Percentiles rank a stretch among this genome's conserved stretches.
These are phyloP conservation scores for Phoxinus phoxinus DNA, from an alignment of 2,113 vertebrate genomes.

Conservation along the genomic window DNA sequence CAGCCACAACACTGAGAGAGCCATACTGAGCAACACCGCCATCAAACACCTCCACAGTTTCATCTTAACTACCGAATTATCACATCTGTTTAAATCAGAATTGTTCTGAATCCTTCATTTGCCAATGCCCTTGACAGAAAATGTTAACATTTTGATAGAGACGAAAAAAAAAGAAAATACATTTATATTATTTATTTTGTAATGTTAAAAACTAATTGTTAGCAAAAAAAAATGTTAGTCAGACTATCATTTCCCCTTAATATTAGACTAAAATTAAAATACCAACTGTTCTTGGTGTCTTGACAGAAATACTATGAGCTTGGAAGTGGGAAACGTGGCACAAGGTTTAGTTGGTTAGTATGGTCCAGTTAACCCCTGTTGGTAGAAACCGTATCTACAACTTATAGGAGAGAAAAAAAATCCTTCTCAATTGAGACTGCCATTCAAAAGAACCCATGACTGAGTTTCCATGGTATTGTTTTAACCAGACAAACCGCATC, in stretches of 20 bases:
- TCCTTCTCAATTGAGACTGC: not conserved
- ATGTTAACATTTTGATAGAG: not conserved
- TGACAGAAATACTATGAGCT: not conserved
- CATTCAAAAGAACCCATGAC: not conserved
- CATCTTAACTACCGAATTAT: not conserved
- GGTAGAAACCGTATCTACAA: not conserved
- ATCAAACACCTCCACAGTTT: constrained; percentile 22
- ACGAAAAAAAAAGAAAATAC: not conserved
- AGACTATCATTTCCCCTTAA: too few species aligned
- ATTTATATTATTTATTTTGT: not conserved
- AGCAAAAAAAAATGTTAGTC: too few species aligned
- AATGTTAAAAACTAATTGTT: not conserved
- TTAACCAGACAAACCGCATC: not conserved
- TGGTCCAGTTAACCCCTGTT: not conserved
- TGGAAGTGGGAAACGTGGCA: not conserved
- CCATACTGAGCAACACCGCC: constrained; percentile 14
- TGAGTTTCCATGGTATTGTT: not conserved
- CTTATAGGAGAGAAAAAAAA: not conserved
- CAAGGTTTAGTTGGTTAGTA: not conserved
- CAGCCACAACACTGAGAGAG: constrained; percentile 28
- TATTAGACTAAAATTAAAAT: too few species aligned
- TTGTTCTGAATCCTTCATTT: not conserved
- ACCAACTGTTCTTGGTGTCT: not conserved
- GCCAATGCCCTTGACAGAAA: not conserved
- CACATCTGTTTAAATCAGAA: not conserved